Base-by-base conservation (phyloP, 2,113 vertebrate genomes). In the Craseonycteris thonglongyai region DNA sequence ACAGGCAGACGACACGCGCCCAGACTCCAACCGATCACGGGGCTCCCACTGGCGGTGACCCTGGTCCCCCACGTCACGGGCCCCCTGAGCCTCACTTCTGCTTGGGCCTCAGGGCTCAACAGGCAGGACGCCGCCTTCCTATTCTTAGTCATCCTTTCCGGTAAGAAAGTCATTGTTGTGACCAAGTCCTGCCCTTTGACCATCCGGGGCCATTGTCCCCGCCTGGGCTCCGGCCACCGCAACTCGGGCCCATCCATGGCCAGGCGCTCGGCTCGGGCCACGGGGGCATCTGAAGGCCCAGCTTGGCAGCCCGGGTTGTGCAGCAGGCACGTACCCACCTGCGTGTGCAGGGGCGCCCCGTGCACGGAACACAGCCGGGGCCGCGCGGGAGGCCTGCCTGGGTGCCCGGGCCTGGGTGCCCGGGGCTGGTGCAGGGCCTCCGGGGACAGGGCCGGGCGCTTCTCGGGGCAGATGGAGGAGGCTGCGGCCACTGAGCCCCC, bases 311-410 rank as follows among this genome's bases (percentile, higher is more conserved):
- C 35, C 56, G 81, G 87, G 30, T 78, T 87, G 59, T 26, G 88
- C 78, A 7, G 15, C 68, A 28, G 79, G 75, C 95, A 95, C 3
- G 86, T 83, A 93, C 86, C 86, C 69, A 93, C 95, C 83, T 80
- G 96, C 79, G n/a, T 1, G 11, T 15, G 38, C 56, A 10, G 8
- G n/a, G 71, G 56, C 74, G 81, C 18, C 74, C 38, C 24, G 11
- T 5, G 80, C 40, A 28, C 45, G 54, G 92, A 94, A 47, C 56
- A 54, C 65, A 83, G 19, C 90, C 92, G 0, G 83, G 59, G 90
- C 66, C 69, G 40, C 95, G 92, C 75, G 61, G 26, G 42, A 24
- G 61, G 65, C 47, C 72, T 6, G 56, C 45, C 28, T 5, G 19
- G 12, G 79, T n/a, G n/a, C n/a, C n/a, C n/a, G n/a, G n/a, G n/a